Percentiles rank a stretch among this genome's conserved stretches.
phyloP scores from a whole-genome alignment of 2,888 invertebrate genomes.

The Philopedon plagiatum region DNA sequence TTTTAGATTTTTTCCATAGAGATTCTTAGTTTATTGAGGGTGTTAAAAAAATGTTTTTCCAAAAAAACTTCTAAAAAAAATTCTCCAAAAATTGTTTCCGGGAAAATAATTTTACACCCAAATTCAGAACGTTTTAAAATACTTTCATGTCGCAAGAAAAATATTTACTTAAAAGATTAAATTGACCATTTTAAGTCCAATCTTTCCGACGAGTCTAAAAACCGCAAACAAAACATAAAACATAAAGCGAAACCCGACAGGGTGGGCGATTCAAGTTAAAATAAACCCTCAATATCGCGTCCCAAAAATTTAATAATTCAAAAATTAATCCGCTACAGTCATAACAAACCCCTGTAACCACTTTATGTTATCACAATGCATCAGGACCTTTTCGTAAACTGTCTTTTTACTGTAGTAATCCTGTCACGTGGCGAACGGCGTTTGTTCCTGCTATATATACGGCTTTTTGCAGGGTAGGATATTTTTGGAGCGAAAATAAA shows the following conservation, averaged over 20 bases:
- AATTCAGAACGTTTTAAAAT: not conserved
- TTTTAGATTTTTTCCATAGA: no score
- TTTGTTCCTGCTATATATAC: constrained; percentile 15
- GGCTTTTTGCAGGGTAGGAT: constrained; percentile 3
- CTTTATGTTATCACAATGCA: constrained; percentile 63
- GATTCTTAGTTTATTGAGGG: no score
- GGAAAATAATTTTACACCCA: no score
- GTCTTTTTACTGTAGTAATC: constrained; percentile 59
- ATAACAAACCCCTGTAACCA: constrained; percentile 64
- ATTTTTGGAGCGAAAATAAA: constrained; percentile 1
- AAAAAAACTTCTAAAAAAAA: no score
- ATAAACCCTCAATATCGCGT: constrained; percentile 34
- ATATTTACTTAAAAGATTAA: constrained; percentile 23
- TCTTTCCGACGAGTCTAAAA: not conserved
- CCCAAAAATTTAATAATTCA: constrained; percentile 63
- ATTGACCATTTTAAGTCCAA: not conserved
- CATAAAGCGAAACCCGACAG: constrained; percentile 1
- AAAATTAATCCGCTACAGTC: constrained; percentile 64
- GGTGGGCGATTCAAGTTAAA: constrained; percentile 21
- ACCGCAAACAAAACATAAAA: constrained; percentile 30
- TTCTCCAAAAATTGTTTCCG: no score
- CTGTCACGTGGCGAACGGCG: constrained; percentile 46
- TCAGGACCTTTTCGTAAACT: constrained; percentile 59
- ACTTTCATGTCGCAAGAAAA: not conserved
- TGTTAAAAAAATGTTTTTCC: no score